phyloP scores from a whole-genome alignment of 2,888 invertebrate species.

The Penaeus monodon region DNA sequence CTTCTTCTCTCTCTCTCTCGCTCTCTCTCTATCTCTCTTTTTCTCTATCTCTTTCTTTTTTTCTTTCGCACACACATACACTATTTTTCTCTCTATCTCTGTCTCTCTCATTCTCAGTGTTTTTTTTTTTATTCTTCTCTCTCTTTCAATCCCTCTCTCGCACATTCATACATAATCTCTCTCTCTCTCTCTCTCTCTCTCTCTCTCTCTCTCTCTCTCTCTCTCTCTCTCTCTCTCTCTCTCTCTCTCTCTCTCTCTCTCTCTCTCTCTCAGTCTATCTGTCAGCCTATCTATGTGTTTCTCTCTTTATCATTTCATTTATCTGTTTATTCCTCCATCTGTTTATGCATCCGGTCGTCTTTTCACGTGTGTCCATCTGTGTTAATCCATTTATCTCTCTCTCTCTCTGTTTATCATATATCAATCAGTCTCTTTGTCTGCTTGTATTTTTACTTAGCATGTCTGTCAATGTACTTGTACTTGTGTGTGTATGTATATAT shows the following conservation, averaged over 20 bases:
- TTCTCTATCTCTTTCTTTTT: too few relatives aligned
- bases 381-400: too few relatives aligned
- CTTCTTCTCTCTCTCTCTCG: background rate
- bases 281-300: background rate
- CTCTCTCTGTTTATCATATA: background rate
- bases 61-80: too few relatives aligned
- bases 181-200: background rate
- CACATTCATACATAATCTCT: too few relatives aligned
- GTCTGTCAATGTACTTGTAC: background rate
- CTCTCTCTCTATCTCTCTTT: constrained; percentile 9
- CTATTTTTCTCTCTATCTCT: too few relatives aligned
- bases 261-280: constrained; percentile 20
- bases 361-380: too few relatives aligned
- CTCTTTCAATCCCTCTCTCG: background rate
- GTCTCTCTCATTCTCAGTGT: too few relatives aligned
- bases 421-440: too few relatives aligned
- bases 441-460: too few relatives aligned
- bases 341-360: too few relatives aligned
- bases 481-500: background rate
- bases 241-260: background rate
- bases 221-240: background rate
- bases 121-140: constrained; percentile 15
- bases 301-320: background rate
- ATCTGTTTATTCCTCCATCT: too few relatives aligned
- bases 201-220: constrained; percentile 8